Evolutionary conservation across 2,888 invertebrate genomes (phyloP).

Genomic region (Chorisops tibialis): DNA sequence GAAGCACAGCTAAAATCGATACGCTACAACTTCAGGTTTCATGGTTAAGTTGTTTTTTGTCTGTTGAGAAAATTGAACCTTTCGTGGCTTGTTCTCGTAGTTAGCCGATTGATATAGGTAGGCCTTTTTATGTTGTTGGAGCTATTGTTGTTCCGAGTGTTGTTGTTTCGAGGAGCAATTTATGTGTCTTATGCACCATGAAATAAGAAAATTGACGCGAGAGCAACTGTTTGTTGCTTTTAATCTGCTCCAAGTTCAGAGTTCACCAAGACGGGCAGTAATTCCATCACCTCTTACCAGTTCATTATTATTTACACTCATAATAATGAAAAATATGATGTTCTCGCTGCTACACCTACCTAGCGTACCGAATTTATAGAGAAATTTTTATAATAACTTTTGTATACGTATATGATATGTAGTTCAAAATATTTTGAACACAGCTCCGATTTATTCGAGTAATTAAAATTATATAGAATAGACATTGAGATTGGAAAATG

Average conservation of each 20-base stretch:
- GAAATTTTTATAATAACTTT: too few species aligned
- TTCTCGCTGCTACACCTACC: too few species aligned
- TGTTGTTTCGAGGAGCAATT: slow-evolving; percentile 29
- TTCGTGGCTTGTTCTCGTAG: slow-evolving; percentile 4
- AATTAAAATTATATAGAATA: too few species aligned
- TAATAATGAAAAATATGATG: too few species aligned
- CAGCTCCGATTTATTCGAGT: too few species aligned
- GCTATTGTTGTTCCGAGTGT: slow-evolving; percentile 8
- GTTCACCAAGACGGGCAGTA: slow-evolving; percentile 22
- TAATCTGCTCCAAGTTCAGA: slow-evolving; percentile 26
- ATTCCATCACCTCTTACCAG: slow-evolving; percentile 21
- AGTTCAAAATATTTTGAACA: too few species aligned
- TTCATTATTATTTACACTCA: background rate
- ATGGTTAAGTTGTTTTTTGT: slow-evolving; percentile 1
- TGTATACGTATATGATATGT: too few species aligned
- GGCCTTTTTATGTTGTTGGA: background rate
- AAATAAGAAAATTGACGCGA: slow-evolving; percentile 33
- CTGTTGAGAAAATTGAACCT: slow-evolving; percentile 21
- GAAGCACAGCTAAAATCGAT: slow-evolving; percentile 19
- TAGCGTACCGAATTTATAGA: too few species aligned
- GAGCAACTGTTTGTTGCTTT: slow-evolving; percentile 31
- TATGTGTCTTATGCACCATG: slow-evolving; percentile 33
- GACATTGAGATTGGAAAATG: too few species aligned
- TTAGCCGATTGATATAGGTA: slow-evolving; percentile 14
- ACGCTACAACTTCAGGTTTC: background rate